Conservation (phyloP, 2,888 invertebrate genomes). For the Anthophora plumipes region DNA sequence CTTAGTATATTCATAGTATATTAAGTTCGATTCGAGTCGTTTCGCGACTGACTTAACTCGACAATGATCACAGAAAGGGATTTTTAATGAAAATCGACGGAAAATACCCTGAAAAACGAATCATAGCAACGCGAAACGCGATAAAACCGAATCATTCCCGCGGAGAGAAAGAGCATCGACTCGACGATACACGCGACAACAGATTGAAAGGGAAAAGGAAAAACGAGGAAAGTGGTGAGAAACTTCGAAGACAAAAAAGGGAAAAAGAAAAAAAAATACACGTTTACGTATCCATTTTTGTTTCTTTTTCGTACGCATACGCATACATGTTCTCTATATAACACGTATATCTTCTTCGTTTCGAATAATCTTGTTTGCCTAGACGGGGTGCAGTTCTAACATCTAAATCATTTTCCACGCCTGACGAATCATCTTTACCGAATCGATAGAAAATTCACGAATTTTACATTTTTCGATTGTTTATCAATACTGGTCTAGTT, state of each 20-base stretch:
- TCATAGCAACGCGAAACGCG: background rate
- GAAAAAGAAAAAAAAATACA: background rate
- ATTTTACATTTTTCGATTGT: too few relatives aligned
- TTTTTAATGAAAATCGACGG: conserved; percentile 25
- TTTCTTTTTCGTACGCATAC: conserved; percentile 36
- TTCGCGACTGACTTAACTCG: conserved; percentile 10
- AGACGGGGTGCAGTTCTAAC: conserved; percentile 76
- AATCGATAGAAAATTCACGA: too few relatives aligned
- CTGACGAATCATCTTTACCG: too few relatives aligned
- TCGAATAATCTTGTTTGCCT: conserved; percentile 72
- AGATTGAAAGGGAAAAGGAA: conserved; percentile 62
- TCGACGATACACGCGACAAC: conserved; percentile 29
- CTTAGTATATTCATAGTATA: too few relatives aligned
- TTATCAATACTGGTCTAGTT: too few relatives aligned
- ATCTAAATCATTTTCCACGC: conserved; percentile 31
- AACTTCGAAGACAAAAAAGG: conserved; percentile 4
- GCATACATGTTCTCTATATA: conserved; percentile 17
- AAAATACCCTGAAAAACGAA: background rate
- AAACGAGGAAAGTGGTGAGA: conserved; percentile 52
- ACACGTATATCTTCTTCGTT: conserved; percentile 35
- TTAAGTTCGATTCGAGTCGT: conserved; percentile 17
- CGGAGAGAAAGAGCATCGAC: background rate
- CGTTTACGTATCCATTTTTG: conserved; percentile 16
- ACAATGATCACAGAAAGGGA: conserved; percentile 8
- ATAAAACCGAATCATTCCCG: conserved; percentile 12